phyloP scores from a whole-genome alignment of 1,140 invertebrate genomes.

The Bombus balteatus region DNA sequence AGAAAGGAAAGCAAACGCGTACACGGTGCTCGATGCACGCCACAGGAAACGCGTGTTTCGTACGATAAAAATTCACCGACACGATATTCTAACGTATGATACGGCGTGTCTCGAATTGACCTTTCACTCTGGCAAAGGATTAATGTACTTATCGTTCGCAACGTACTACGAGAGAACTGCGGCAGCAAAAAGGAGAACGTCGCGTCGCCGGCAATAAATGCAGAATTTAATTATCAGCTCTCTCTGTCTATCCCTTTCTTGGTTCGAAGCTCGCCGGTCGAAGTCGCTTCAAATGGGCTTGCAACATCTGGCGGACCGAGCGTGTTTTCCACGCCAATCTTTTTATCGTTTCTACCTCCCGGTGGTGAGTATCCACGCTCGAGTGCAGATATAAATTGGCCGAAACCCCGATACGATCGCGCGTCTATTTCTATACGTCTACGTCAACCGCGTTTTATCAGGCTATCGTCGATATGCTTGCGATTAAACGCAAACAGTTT shows the following conservation, averaged over 20 bases:
- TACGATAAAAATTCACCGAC: slow-evolving; percentile 3
- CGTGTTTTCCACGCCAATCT: slow-evolving; percentile 20
- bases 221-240: slow-evolving; percentile 40
- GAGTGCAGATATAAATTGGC: slow-evolving; percentile 50
- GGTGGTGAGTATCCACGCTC: slow-evolving; percentile 29
- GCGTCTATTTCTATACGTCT: slow-evolving; percentile 24
- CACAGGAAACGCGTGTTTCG: slow-evolving; percentile 8
- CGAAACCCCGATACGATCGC: slow-evolving; percentile 45
- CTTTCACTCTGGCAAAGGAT: slow-evolving; percentile 22
- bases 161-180: not conserved
- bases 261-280: not conserved
- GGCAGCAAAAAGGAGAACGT: not conserved
- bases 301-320: slow-evolving; percentile 36
- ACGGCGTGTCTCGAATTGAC: slow-evolving; percentile 11
- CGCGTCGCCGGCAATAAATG: slow-evolving; percentile 6
- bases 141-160: slow-evolving; percentile 15
- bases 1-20: not conserved
- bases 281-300: slow-evolving; percentile 14
- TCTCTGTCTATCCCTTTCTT: not conserved
- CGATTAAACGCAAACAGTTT: slow-evolving; percentile 28
- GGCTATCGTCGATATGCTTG: slow-evolving; percentile 10
- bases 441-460: slow-evolving; percentile 40
- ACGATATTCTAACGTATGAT: not conserved
- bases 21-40: not conserved
- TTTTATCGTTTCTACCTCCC: slow-evolving; percentile 51